Evolutionary conservation across 1,140 invertebrate species (phyloP), one percentile per base, ranked within the genome.

Genomic region (Eriocheir sinensis): DNA sequence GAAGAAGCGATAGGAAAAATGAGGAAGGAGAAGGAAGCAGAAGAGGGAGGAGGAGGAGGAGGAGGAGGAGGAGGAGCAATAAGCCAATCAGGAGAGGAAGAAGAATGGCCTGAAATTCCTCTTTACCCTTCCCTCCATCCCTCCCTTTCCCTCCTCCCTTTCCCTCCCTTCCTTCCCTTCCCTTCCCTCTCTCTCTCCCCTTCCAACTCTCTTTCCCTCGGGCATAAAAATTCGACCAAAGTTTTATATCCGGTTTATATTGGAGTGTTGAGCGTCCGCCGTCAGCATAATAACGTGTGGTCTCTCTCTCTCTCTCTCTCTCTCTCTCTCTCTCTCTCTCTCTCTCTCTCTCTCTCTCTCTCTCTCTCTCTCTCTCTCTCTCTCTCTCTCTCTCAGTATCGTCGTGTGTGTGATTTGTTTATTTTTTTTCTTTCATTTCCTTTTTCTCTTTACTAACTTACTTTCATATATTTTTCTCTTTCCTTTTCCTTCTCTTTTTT

Each of bases 221-320:
- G 60, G 60, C 60, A 72, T 72, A 72, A 72, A 72, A 72, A 72
- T n/a, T 72, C 60, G 60, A 12, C 60, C 60, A 72, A 72, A 72
- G 60, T 72, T 72, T 72, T 72, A 72, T 72, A 72, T 72, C 60
- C 60, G 60, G 60, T 72, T 72, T 72, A 72, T 72, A 72, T 72
- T 72, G 21, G 27, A 72, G 60, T 72, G 60, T 72, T 72, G 60
- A 72, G 60, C 60, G 60, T 21, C 17, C 17, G 27, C 60, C 60
- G 60, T n/a, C 60, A 27, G 60, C 60, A 72, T 72, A 72, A 72
- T 72, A 72, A 72, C 60, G 27, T 72, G 27, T 72, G 27, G 60
- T 21, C 0, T n/a, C 60, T 72, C 60, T 72, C 60, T 72, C 60
- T 72, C 60, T 72, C 6, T 21, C 53, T 72, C 21, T 72, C 53